Percentiles rank a stretch among this genome's conserved stretches.
These are phyloP conservation scores for Hystrix cristata DNA, from an alignment of 2,113 vertebrate species.

Conservation along the genomic window DNA sequence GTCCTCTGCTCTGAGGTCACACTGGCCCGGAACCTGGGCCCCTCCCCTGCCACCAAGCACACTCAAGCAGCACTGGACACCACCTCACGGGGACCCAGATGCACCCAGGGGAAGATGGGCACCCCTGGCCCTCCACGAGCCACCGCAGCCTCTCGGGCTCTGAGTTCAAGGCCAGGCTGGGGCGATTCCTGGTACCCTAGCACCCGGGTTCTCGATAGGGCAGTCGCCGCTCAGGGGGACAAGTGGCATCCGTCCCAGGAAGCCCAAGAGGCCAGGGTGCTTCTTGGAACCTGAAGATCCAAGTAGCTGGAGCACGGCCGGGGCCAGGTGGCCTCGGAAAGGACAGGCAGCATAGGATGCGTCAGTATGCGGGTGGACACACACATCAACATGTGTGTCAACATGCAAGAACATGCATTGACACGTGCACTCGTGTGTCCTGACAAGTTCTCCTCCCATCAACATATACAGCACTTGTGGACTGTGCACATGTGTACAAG, in stretches of 20 bases:
- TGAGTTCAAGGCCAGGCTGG: rapidly evolving
- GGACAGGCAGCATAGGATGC: neutral
- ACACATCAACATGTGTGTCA: neutral
- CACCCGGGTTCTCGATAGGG: rapidly evolving
- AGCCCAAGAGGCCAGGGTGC: rapidly evolving
- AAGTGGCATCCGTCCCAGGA: neutral
- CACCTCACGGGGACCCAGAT: neutral
- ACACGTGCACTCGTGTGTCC: neutral
- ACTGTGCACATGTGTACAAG: rapidly evolving
- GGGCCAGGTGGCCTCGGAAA: neutral
- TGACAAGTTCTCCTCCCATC: neutral
- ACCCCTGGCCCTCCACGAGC: neutral
- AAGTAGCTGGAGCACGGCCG: rapidly evolving
- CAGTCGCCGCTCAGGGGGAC: rapidly evolving
- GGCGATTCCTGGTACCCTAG: neutral
- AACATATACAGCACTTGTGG: too few species aligned
- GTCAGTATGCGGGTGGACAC: too few species aligned
- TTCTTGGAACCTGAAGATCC: neutral
- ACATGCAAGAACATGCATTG: rapidly evolving
- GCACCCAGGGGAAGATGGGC: neutral
- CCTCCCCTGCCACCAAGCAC: too few species aligned
- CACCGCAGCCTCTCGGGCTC: neutral
- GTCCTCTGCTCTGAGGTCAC: neutral
- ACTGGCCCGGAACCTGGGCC: too few species aligned
- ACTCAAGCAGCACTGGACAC: too few species aligned